Base-by-base conservation (phyloP, 1,140 invertebrate species). In the Dendroctonus valens region DNA sequence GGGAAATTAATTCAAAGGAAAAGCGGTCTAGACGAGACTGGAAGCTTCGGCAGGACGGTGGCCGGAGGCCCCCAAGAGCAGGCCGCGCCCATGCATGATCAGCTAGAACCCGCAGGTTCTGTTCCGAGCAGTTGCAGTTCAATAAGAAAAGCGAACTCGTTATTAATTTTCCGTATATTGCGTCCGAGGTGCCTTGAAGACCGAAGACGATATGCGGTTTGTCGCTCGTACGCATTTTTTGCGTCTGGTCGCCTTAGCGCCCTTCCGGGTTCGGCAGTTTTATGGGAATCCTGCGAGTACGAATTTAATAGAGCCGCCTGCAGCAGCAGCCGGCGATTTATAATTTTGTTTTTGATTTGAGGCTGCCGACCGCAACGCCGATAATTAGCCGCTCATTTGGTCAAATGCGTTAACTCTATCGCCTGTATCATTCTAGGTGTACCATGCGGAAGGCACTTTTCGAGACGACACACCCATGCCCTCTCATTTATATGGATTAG, bases 141-240 rank as follows among this genome's bases (percentile, higher is more conserved):
- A 12, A 41, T 40, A 52, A 61, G 59, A 61, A 61, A 61, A 61
- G 58, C 53, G 61, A 64, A 55, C 53, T 52, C 15, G 38, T 55
- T 64, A 64, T 64, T 64, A 55, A 64, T 64, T 64, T 64, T 64
- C 61, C 53, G 42, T 57, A 48, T 48, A 55, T 38, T 48, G 26
- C 44, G 53, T 40, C 46, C 59, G 15, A 64, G 61, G 61, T 64
- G 61, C 61, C 61, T 64, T 26, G 15, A 57, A 64, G 61, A 64
- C 61, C 53, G 61, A 64, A 57, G 53, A 55, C 15, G 61, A 53
- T 64, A 64, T 57, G 61, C 51, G 5, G 61, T 64, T 64, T 64
- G 61, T 64, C 61, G 61, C 51, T 64, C 61, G 39, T 55, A 54
- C 9, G 52, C 52, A 38, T 55, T 64, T 64, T 64, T 64, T 64